phyloP scores from a whole-genome alignment of 2,888 invertebrate genomes.

The Cheilosia urbana region DNA sequence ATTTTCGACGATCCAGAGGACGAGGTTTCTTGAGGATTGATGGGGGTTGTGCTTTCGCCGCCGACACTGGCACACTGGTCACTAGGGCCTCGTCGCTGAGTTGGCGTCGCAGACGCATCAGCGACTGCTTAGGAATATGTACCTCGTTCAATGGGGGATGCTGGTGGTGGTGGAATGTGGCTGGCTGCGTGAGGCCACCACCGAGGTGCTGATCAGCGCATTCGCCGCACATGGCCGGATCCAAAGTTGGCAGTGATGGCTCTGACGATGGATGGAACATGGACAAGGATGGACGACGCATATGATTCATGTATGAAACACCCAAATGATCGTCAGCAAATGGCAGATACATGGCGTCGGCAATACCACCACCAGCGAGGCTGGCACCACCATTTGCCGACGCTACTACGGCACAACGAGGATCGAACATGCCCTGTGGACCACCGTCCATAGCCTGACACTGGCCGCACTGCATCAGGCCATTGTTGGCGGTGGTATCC shows the following conservation, averaged over 20 bases:
- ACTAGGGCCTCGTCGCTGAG: conserved; percentile 82
- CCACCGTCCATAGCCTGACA: conserved; percentile 35
- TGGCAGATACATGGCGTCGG: conserved; percentile 46
- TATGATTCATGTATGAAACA: conserved; percentile 32
- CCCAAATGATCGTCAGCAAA: conserved; percentile 39
- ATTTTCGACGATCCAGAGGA: conserved; percentile 80
- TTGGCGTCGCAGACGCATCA: conserved; percentile 80
- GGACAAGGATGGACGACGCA: conserved; percentile 81
- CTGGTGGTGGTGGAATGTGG: conserved; percentile 31
- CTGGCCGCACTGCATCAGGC: conserved; percentile 44
- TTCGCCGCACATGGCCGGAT: conserved; percentile 82
- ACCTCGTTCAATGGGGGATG: conserved; percentile 80
- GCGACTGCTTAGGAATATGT: conserved; percentile 80
- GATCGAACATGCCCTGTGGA: conserved; percentile 40
- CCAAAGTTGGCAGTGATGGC: conserved; percentile 82
- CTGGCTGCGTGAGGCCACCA: conserved; percentile 79
- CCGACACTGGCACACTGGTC: conserved; percentile 81
- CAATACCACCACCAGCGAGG: conserved; percentile 42
- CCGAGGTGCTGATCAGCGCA: conserved; percentile 83
- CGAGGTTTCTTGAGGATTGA: conserved; percentile 82
- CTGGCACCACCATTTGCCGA: conserved; percentile 22
- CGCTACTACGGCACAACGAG: conserved; percentile 73
- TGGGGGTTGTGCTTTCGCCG: conserved; percentile 80
- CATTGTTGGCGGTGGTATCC: conserved; percentile 40
- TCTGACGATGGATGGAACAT: conserved; percentile 82